Base-by-base conservation (phyloP, 2,113 vertebrate genomes). In the Psephotus haematonotus region DNA sequence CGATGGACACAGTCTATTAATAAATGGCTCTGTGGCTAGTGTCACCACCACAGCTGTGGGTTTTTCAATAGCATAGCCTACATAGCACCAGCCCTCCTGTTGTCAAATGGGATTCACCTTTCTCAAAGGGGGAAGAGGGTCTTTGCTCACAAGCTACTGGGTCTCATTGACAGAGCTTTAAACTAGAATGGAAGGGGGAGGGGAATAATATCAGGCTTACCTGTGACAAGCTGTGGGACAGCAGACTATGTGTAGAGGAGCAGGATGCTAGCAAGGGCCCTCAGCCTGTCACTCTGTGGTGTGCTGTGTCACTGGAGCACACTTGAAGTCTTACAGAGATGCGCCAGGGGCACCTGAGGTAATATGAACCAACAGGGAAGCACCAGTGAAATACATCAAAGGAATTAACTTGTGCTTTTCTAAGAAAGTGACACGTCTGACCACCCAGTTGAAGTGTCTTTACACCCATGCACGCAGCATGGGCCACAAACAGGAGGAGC, bases 71-170 rank as follows among this genome's bases (percentile, higher is more conserved):
- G 35, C 17, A 8, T 37, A 13, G 8, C 41, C 25, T 72, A 10
- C 7, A 4, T 3, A 39, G 39, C 23, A 29, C 16, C 18, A 37
- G n/a, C 8, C 13, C 31, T 86, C 10, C 28, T 52, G n/a, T 6
- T 3, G 5, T 52, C 20, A 13, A 7, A 15, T 25, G 15, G 4
- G 25, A 71, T 81, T 81, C 33, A 41, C 17, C 14, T 44, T 70
- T 55, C n/a, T 35, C 22, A 46, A 64, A 64, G 5, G 8, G 10
- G 7, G 17, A 64, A 35, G 37, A 31, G 7, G 2, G 4, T 59
- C 17, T 85, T 76, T 28, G 10, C 6, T 47, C 29, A 25, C 0
- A 0, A 50, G 8, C 14, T 63, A 23, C 12, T 2, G 1, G 17
- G 35, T 12, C 10, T 69, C 5, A 19, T 6, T 11, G 4, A n/a